Base-by-base conservation (phyloP, 2,888 invertebrate species). In the Spisula solida region DNA sequence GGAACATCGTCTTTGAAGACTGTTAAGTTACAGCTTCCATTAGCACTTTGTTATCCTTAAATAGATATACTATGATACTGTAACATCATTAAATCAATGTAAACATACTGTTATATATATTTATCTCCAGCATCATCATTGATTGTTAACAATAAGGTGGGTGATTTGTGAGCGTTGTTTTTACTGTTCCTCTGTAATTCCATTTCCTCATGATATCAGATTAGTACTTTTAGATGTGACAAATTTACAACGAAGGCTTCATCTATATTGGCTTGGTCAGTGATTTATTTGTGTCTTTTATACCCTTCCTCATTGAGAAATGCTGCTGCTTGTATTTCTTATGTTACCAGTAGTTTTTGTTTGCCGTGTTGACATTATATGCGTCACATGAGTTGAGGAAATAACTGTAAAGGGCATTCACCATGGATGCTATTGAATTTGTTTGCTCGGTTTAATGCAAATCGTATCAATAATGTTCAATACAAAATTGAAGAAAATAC, bases 221-320 rank as follows among this genome's bases (percentile, higher is more conserved):
- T 66, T 66, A 66, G 60, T 66, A 66, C 25, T 66, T 56, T 66
- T 66, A 66, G 60, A 10, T n/a, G 60, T 66, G 60, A 66, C 60
- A 66, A 25, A 25, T 66, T 66, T 66, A 66, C 60, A 0, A 66
- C 60, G 8, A 66, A 0, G 25, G 25, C 10, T 66, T 25, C 60
- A 25, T 66, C 25, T n/a, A 2, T 0, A 66, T 66, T 20, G 60
- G n/a, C 10, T 66, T n/a, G 8, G 1, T 16, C 25, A 25, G 25
- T 66, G 60, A 66, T 66, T 66, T 66, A 66, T 66, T 10, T 66
- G 4, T 8, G 25, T 66, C 60, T 66, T 66, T 25, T 41, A 41
- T 41, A 41, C 2, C 41, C 41, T 41, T 41, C 41, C 4, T 41
- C 8, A 41, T 41, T 41, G 41, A 5, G 41, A 41, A 41, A 41